phyloP scores from a whole-genome alignment of 2,888 invertebrate genomes.

The Griposia aprilina region DNA sequence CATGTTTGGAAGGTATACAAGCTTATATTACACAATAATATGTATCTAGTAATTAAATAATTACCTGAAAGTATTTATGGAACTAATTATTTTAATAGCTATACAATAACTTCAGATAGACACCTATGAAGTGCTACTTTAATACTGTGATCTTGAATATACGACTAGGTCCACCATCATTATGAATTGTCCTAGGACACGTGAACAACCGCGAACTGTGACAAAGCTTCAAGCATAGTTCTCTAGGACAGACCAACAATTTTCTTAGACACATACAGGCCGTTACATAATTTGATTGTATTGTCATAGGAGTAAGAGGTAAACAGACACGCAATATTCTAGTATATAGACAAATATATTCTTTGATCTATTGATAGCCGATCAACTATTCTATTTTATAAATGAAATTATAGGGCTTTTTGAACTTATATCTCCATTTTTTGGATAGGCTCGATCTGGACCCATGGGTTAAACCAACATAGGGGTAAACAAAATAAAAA shows the following conservation, averaged over 20 bases:
- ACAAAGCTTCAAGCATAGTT: slow-evolving; percentile 56
- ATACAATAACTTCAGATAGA: slow-evolving; percentile 77
- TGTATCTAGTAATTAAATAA: slow-evolving; percentile 53
- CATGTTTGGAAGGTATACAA: not conserved
- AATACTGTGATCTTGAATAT: slow-evolving; percentile 73
- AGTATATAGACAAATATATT: slow-evolving; percentile 64
- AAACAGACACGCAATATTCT: slow-evolving; percentile 69
- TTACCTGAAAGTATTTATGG: slow-evolving; percentile 60
- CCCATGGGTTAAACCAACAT: slow-evolving; percentile 74
- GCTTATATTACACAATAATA: not conserved
- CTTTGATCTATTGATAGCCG: slow-evolving; percentile 50
- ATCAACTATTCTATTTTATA: slow-evolving; percentile 48
- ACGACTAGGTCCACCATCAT: slow-evolving; percentile 63
- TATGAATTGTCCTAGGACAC: slow-evolving; percentile 66
- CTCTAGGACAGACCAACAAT: slow-evolving; percentile 56
- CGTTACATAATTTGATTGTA: slow-evolving; percentile 70
- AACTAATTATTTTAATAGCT: slow-evolving; percentile 74
- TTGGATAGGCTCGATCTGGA: slow-evolving; percentile 76
- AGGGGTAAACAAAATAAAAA: slow-evolving; percentile 75
- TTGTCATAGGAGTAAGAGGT: slow-evolving; percentile 84
- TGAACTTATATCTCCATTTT: slow-evolving; percentile 68
- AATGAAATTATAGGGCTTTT: slow-evolving; percentile 62
- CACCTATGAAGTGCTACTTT: slow-evolving; percentile 73
- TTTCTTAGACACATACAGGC: slow-evolving; percentile 67
- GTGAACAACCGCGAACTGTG: slow-evolving; percentile 33